Evolutionary conservation across 2,797 vertebrate species (phyloP), one percentile per base, ranked within the genome.

Genomic region (Coracias cyanogaster): DNA sequence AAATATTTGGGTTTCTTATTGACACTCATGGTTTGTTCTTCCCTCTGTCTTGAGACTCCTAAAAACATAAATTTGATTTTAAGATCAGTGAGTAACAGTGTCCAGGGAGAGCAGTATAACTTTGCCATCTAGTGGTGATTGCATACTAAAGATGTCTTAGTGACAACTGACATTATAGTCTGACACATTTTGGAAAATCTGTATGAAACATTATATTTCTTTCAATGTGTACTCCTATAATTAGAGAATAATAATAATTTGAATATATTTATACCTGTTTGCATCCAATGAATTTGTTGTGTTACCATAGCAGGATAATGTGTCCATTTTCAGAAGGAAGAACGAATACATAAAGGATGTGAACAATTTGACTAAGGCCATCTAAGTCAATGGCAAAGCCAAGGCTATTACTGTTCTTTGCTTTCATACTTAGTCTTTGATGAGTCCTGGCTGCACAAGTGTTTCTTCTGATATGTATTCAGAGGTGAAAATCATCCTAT

Each of bases 111-210:
- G 58, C 69, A 96, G 97, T 94, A 70, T 95, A 69, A 94, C 69
- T 98, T 98, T 97, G 98, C 98, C 98, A 98, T 96, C 98, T 98
- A 98, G 97, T 97, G 97, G 98, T 90, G 74, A 51, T 66, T 83
- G 12, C n/a, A 3, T 28, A 77, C 74, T 77, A 24, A 22, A 6
- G 4, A 28, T 15, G 24, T 19, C 39, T n/a, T 37, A 10, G 54
- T 25, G n/a, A 31, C 55, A 66, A 6, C 9, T 41, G 12, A 10
- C 2, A 3, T 54, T 78, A 28, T 6, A 41, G 24, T 49, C 49
- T 54, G 46, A 33, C 10, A 2, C 3, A 2, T 61, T 73, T 70
- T 35, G 16, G 67, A 70, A 86, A 49, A 84, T 10, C 22, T 52
- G 31, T 26, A 0, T 49, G 49, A 77, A 86, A 46, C 6, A 1